Evolutionary conservation across 2,113 vertebrate genomes (phyloP).

Genomic region (Electrona antarctica): DNA sequence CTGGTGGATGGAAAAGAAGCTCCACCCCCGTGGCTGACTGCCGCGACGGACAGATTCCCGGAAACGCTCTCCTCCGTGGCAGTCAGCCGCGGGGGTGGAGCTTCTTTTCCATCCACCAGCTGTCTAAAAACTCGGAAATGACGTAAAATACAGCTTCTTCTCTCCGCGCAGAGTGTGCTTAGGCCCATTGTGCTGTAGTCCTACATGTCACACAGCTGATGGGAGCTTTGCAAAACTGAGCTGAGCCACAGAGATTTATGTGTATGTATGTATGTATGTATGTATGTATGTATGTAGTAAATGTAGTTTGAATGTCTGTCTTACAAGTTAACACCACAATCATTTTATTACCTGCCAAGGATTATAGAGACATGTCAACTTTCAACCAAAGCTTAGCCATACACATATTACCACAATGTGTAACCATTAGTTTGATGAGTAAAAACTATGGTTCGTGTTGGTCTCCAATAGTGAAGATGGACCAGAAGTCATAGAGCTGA

Average conservation of each 20-base stretch:
- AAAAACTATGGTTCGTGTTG: background rate
- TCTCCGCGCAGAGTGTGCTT: too few relatives aligned
- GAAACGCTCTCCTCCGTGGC: too few relatives aligned
- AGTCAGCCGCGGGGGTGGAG: too few relatives aligned
- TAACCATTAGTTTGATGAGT: conserved; percentile 7
- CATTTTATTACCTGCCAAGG: background rate
- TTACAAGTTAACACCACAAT: background rate
- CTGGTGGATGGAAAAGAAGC: too few relatives aligned
- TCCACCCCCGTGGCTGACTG: too few relatives aligned
- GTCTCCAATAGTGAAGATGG: background rate
- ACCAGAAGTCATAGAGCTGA: conserved; percentile 17
- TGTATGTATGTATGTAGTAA: too few relatives aligned
- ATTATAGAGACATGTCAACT: background rate
- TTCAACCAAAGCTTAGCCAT: background rate
- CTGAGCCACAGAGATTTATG: background rate
- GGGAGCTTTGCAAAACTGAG: conserved; percentile 16
- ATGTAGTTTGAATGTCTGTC: conserved; percentile 5
- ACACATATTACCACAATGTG: too few relatives aligned
- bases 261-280: too few relatives aligned
- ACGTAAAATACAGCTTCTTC: too few relatives aligned
- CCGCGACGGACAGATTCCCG: too few relatives aligned
- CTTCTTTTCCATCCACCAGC: too few relatives aligned
- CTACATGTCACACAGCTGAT: conserved; percentile 15
- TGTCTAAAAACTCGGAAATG: too few relatives aligned
- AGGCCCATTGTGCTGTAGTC: conserved; percentile 4